Percentiles rank a stretch among this genome's conserved stretches.
phyloP scores from a whole-genome alignment of 1,140 invertebrate species.

The Pogonus chalceus region DNA sequence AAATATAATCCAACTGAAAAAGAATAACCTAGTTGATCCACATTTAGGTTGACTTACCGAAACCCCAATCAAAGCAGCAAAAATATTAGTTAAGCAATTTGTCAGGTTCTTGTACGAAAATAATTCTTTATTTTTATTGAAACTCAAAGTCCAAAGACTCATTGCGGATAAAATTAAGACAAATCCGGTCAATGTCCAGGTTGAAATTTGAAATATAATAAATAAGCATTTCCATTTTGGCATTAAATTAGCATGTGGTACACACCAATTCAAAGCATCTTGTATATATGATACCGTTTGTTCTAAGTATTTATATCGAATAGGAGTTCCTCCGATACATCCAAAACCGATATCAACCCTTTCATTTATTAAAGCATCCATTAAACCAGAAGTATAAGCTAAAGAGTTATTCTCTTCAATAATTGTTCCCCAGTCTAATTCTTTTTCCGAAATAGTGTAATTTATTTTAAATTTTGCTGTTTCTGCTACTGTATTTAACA shows the following conservation, averaged over 20 bases:
- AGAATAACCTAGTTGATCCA: conserved; percentile 14
- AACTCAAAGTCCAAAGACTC: conserved; percentile 9
- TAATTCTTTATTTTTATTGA: background rate
- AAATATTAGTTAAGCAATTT: conserved; percentile 10
- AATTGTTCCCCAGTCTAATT: background rate
- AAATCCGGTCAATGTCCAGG: conserved; percentile 10
- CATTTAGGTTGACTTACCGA: conserved; percentile 12
- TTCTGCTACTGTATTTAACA: conserved; percentile 12
- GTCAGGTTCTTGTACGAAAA: conserved; percentile 11
- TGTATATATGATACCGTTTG: conserved; percentile 12
- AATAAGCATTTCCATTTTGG: conserved; percentile 1
- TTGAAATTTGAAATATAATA: background rate
- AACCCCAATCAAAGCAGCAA: conserved; percentile 12
- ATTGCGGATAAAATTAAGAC: conserved; percentile 10
- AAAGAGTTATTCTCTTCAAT: conserved; percentile 12
- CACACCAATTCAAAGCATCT: conserved; percentile 17
- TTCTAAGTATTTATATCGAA: conserved; percentile 11
- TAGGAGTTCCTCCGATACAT: conserved; percentile 11
- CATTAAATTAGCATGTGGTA: conserved; percentile 11
- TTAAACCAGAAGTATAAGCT: conserved; percentile 15
- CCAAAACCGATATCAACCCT: conserved; percentile 11
- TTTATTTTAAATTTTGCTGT: conserved; percentile 7
- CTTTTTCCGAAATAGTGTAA: conserved; percentile 1
- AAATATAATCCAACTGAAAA: conserved; percentile 17
- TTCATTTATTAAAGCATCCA: background rate